Base-by-base conservation (phyloP, 2,113 vertebrate genomes). In the Balaeniceps rex region DNA sequence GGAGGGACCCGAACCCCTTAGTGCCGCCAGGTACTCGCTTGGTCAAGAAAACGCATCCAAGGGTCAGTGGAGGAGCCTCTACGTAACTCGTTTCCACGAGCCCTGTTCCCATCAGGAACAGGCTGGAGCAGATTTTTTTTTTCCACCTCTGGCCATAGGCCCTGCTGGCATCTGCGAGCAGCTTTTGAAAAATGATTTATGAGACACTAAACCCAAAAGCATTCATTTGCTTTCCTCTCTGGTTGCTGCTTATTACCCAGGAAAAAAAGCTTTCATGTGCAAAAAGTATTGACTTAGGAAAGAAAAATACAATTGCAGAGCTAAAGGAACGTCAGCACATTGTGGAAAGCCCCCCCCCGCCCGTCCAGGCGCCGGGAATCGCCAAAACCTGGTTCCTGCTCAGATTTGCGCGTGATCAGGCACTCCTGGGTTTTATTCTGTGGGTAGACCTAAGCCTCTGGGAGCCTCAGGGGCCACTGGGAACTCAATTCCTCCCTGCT, bases 131-230 rank as follows among this genome's bases (percentile, higher is more conserved):
- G 47, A 14, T 76, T 49, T 87, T 83, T 51, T 24, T 51, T n/a
- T 44, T 36, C 77, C 38, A 57, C 65, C 58, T 83, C 75, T 86
- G 82, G 84, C 84, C 77, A 29, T 16, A 26, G 49, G 63, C 57
- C 60, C 91, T 85, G 75, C 46, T 87, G 70, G 40, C 75, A 83
- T 77, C 81, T 77, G 91, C 86, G 71, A 96, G 51, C 78, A 93
- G 92, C 92, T 88, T 95, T 90, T 95, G 94, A 44, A 90, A 88
- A 81, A 90, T 95, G 95, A 96, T 97, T 95, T 97, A 96, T 96
- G 95, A 96, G 88, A 49, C 72, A 47, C 84, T 70, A 49, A 91
- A 78, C 87, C 75, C 88, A 75, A 81, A 93, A 61, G 82, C 85
- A 65, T 83, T 95, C 75, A 91, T 94, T 91, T 93, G 70, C 60